Base-by-base conservation (phyloP, 2,113 vertebrate species). In the Scolopax mira region DNA sequence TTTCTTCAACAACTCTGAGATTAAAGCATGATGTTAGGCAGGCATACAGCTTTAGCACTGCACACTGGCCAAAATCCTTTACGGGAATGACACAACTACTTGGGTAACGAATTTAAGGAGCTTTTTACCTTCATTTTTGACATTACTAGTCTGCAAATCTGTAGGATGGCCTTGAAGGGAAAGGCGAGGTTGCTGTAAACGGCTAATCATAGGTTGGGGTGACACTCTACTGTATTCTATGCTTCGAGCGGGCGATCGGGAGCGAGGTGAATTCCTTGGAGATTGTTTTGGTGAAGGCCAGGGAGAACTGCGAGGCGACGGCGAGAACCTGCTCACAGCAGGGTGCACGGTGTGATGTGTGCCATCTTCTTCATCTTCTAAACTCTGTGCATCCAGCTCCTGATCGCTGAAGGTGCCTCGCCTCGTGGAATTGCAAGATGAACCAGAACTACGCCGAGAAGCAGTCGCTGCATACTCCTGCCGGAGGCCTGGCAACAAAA, bases 361-460 rank as follows among this genome's bases (percentile, higher is more conserved):
- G 25, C 97, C 98, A 69, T 99, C 99, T 88, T 99, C 99, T 57
- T 99, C 99, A 80, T 99, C 99, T 82, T 99, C 99, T 97, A 99
- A 98, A 93, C 99, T 99, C 95, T 99, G 99, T 3, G 99, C 98
- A 30, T 99, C 99, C 9, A 99, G 98, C 96, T 99, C 99, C 97
- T 99, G 99, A 97, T 99, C 99, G 9, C 99, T 99, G 97, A 99
- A 99, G 0, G 99, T 98, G 95, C 99, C 99, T 86, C 99, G 98
- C 49, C 99, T 98, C 70, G 99, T 97, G 1, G 99, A 99, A 96
- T 99, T 99, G 90, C 99, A 99, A 21, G 99, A 99, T 7, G 99
- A 99, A 58, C 99, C 99, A 5, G 99, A 99, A 97, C 99, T 99
- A 61, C 99, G 99, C 4, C 99, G 98, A 62, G 99, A 99, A 3